Base-by-base conservation (phyloP, 2,113 vertebrate genomes). In the Onychostoma macrolepis region DNA sequence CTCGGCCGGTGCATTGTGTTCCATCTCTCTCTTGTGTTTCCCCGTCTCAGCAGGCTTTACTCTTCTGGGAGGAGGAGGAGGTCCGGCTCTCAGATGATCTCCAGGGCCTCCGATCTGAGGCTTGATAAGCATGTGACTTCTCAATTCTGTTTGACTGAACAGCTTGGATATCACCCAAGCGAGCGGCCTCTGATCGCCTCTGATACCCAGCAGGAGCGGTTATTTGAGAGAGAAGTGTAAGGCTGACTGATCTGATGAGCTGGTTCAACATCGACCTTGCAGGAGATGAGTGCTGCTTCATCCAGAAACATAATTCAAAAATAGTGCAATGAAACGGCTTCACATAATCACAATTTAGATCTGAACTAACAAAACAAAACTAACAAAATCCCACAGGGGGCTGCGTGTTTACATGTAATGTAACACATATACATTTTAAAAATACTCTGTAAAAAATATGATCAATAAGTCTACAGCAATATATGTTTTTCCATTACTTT, bases 21-120 rank as follows among this genome's bases (percentile, higher is more conserved):
- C 80, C 65, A 71, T 38, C 28, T 86, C 76, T 80, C 45, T 28
- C 71, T 89, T 33, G 50, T 82, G 75, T 80, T 76, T 45, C 74
- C 74, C 43, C 4, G 26, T 56, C 75, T 88, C 75, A 88, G 75
- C 78, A 45, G 43, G 4, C 77, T 85, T 81, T 63, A 33, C 61
- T 61, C 74, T 80, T 67, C 77, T 9, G 77, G 61, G 80, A 83
- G 56, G 58, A 67, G 80, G 58, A 63, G 58, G 61, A 74, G 86
- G 88, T 88, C 88, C 71, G 8, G 30, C 28, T 56, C 80, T 58
- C 56, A 69, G 56, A 77, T 69, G 61, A 72, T 28, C 45, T 75
- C 24, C 72, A 75, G 72, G 41, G 72, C 4, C 71, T 50, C 75
- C 45, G 45, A 53, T 81, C 78, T 58, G 36, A 81, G 28, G 19